Percentiles rank a stretch among this genome's conserved stretches.
Evolutionary conservation across 2,113 vertebrate species (phyloP).

Genomic region (Excalfactoria chinensis): DNA sequence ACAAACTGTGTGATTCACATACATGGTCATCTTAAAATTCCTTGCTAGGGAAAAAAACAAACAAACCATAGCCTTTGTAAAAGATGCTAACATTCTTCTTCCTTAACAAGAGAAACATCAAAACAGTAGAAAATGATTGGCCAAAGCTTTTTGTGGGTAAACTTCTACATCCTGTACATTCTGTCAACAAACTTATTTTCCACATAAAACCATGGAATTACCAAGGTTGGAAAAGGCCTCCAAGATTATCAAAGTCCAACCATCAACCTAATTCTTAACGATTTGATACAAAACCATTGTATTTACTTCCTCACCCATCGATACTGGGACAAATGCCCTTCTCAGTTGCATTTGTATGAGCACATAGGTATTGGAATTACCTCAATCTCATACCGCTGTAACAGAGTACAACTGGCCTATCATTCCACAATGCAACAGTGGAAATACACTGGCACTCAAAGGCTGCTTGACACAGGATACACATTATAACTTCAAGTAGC

Average conservation of each 20-base stretch:
- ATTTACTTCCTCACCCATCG: neutral
- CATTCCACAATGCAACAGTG: too few relatives aligned
- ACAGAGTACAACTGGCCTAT: neutral
- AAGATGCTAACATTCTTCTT: neutral
- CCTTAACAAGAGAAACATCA: neutral
- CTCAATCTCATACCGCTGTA: neutral
- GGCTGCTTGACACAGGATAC: neutral
- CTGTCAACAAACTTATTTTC: constrained; percentile 18
- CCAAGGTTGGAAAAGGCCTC: too few relatives aligned
- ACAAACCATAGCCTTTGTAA: neutral
- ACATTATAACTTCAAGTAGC: neutral
- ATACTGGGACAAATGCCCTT: neutral
- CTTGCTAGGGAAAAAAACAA: neutral
- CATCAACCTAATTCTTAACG: neutral
- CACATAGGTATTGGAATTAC: neutral
- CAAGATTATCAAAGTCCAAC: too few relatives aligned
- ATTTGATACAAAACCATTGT: neutral
- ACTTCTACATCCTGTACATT: neutral
- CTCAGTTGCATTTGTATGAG: neutral
- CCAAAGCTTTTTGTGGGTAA: neutral
- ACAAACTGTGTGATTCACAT: neutral
- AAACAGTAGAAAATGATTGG: neutral
- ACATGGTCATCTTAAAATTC: neutral
- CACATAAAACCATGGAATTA: neutral
- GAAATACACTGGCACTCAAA: neutral